A percentile compares a stretch with the other conserved stretches of the same genome.
Conservation (phyloP, 2,888 invertebrate genomes). For the Silvanus unidentatus region DNA sequence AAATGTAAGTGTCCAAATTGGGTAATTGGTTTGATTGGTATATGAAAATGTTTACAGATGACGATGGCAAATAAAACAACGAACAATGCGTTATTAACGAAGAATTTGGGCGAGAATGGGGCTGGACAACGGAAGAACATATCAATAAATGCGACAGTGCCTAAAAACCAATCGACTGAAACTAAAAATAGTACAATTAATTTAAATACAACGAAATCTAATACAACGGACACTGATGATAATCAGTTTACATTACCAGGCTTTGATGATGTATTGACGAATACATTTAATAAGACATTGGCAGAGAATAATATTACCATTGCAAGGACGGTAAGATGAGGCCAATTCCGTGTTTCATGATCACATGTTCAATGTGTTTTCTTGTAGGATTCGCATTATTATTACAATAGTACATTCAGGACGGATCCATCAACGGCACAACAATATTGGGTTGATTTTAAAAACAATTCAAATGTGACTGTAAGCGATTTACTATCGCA, state of each 20-base stretch:
- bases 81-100: slow-evolving; percentile 5
- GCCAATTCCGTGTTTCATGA: background rate
- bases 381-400: slow-evolving; percentile 64
- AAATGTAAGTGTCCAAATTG: too few species aligned
- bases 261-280: slow-evolving; percentile 24
- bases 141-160: slow-evolving; percentile 7
- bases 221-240: slow-evolving; percentile 20
- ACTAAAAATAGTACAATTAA: background rate
- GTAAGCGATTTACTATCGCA: slow-evolving; percentile 69
- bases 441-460: slow-evolving; percentile 67
- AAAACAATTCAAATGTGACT: slow-evolving; percentile 51
- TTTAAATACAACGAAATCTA: slow-evolving; percentile 2
- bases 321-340: slow-evolving; percentile 31
- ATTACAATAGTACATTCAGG: slow-evolving; percentile 73
- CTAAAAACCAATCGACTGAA: slow-evolving; percentile 10
- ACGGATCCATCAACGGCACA: slow-evolving; percentile 55
- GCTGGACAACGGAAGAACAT: slow-evolving; percentile 42
- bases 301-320: slow-evolving; percentile 48
- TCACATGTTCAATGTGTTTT: background rate
- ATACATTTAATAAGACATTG: slow-evolving; percentile 43
- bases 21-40: too few species aligned
- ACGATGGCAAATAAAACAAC: too few species aligned
- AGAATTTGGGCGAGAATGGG: slow-evolving; percentile 48
- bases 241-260: background rate
- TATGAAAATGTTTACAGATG: too few species aligned